Evolutionary conservation across 2,888 invertebrate species (phyloP).

Genomic region (Tupiocoris notatus): DNA sequence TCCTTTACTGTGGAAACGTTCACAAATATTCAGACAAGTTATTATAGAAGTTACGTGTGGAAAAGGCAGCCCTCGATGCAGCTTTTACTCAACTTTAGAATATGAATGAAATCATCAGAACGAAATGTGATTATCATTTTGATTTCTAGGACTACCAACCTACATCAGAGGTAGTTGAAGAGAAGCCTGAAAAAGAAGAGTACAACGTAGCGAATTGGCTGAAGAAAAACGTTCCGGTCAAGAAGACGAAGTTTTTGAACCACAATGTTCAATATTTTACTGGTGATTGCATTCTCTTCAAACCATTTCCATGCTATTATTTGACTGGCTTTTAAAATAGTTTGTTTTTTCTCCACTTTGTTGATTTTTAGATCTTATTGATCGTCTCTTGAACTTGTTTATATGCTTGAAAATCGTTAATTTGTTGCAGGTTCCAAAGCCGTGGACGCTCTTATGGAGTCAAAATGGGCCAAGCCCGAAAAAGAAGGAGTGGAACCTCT

Average conservation of each 20-base stretch:
- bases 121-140: too few species aligned
- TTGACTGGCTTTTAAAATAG: too few species aligned
- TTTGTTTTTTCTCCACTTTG: too few species aligned
- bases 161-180: conserved; percentile 51
- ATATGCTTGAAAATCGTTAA: neutral
- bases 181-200: conserved; percentile 84
- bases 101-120: too few species aligned
- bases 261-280: conserved; percentile 97
- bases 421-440: conserved; percentile 74
- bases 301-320: too few species aligned
- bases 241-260: conserved; percentile 93
- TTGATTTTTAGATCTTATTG: too few species aligned
- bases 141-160: neutral
- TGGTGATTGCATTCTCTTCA: conserved; percentile 58
- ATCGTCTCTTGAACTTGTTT: neutral
- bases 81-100: too few species aligned
- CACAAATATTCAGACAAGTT: too few species aligned
- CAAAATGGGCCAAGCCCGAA: conserved; percentile 72
- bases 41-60: too few species aligned
- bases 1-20: too few species aligned
- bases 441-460: conserved; percentile 85
- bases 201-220: conserved; percentile 92
- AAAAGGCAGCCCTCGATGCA: too few species aligned
- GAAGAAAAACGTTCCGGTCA: conserved; percentile 87
- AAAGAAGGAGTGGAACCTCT: conserved; percentile 64